A percentile compares a stretch with the other conserved stretches of the same genome.
phyloP scores from a whole-genome alignment of 2,113 vertebrate genomes.

The Seriola quinqueradiata region DNA sequence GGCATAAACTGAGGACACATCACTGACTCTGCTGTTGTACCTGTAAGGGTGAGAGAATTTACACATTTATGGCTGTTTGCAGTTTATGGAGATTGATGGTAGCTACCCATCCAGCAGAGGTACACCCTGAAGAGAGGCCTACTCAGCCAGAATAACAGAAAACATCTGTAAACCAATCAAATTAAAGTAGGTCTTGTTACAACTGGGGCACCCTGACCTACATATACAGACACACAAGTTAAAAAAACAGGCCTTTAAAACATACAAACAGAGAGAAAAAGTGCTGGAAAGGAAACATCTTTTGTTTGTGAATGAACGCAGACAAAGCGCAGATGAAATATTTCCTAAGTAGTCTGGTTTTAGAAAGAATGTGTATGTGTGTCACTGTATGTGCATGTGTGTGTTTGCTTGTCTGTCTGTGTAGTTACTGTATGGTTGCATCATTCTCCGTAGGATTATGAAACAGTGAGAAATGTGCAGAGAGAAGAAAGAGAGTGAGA shows the following conservation, averaged over 20 bases:
- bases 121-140: neutral
- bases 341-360: constrained; percentile 21
- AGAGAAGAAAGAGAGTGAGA: constrained; percentile 26
- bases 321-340: constrained; percentile 19
- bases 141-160: constrained; percentile 13
- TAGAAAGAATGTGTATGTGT: neutral
- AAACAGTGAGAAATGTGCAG: constrained; percentile 67
- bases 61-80: neutral
- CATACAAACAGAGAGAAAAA: constrained; percentile 15
- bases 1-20: neutral
- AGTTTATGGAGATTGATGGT: neutral
- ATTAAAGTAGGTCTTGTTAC: constrained; percentile 74
- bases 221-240: constrained; percentile 11
- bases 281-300: neutral
- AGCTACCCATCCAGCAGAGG: neutral
- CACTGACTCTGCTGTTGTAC: constrained; percentile 1
- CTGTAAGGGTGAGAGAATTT: neutral
- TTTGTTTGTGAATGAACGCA: constrained; percentile 32
- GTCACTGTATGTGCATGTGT: constrained; percentile 2
- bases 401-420: constrained; percentile 16
- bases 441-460: constrained; percentile 72
- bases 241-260: neutral
- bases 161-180: constrained; percentile 21
- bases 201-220: constrained; percentile 74
- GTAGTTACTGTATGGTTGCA: constrained; percentile 80